A percentile compares a stretch with the other conserved stretches of the same genome.
Conservation (phyloP, 2,888 invertebrate genomes). For the Pomacea canaliculata region DNA sequence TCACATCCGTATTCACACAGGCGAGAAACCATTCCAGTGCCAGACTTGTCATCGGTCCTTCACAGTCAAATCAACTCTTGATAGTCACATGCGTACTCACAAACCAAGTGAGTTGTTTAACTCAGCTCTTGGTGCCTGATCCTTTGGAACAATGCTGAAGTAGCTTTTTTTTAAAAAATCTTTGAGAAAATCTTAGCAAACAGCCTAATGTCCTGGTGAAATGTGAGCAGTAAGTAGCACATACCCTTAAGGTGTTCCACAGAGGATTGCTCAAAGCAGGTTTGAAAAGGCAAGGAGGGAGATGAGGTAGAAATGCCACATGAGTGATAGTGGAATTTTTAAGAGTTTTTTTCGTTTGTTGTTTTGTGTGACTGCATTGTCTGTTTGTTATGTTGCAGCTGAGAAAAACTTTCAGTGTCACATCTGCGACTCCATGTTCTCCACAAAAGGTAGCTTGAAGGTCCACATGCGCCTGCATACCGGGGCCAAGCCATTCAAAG, state of each 20-base stretch:
- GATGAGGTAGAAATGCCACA: no score
- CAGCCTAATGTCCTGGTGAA: no score
- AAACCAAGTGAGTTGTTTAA: constrained; percentile 41
- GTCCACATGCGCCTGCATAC: constrained; percentile 60
- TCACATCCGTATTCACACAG: constrained; percentile 71
- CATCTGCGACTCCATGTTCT: constrained; percentile 68
- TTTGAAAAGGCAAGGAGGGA: no score
- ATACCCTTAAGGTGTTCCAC: no score
- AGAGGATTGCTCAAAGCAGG: no score
- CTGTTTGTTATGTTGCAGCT: constrained; percentile 39
- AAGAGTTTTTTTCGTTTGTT: no score
- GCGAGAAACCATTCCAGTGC: constrained; percentile 72
- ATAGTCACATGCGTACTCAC: constrained; percentile 69
- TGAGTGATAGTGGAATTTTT: no score
- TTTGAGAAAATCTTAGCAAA: no score
- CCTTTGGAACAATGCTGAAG: not conserved
- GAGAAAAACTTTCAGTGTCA: constrained; percentile 69
- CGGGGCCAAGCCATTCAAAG: constrained; percentile 57
- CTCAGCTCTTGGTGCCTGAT: not conserved
- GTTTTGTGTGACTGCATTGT: no score
- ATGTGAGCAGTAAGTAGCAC: no score
- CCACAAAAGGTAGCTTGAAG: constrained; percentile 68
- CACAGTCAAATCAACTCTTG: constrained; percentile 78
- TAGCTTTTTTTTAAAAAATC: no score
- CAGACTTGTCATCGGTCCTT: constrained; percentile 71